These are phyloP conservation scores for Epinephelus fuscoguttatus DNA, from an alignment of 2,113 vertebrate genomes.

Conservation along the genomic window DNA sequence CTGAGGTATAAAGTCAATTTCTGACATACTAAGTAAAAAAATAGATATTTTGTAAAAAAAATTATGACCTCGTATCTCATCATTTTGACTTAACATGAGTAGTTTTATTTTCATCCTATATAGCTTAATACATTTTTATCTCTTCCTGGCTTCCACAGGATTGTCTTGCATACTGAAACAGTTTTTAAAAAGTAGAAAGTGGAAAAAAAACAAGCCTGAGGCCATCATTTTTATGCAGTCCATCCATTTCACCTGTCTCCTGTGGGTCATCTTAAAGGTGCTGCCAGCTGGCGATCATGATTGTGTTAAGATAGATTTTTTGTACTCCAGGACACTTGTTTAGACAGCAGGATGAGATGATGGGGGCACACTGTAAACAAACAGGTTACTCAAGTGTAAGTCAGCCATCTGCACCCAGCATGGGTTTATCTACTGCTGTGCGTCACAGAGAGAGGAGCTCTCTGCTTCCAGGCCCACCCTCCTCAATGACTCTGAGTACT, in stretches of 20 bases:
- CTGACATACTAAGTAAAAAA: background rate
- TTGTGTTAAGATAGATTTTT: conserved; percentile 12
- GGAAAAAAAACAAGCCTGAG: background rate
- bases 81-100: background rate
- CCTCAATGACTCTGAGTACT: conserved; percentile 90
- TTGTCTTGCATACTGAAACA: background rate
- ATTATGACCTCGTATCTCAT: background rate
- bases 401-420: conserved; percentile 66
- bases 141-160: background rate
- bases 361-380: conserved; percentile 43
- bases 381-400: conserved; percentile 62
- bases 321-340: conserved; percentile 43
- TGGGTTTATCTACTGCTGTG: conserved; percentile 59
- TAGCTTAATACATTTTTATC: background rate
- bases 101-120: background rate
- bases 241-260: conserved; percentile 6
- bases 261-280: conserved; percentile 12
- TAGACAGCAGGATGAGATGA: conserved; percentile 47
- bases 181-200: background rate
- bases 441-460: conserved; percentile 45
- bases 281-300: conserved; percentile 1
- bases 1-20: background rate
- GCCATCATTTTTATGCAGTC: background rate
- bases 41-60: background rate
- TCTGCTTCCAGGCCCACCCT: conserved; percentile 88